Conservation (phyloP, 2,888 invertebrate genomes). For the Nudaria mundana region DNA sequence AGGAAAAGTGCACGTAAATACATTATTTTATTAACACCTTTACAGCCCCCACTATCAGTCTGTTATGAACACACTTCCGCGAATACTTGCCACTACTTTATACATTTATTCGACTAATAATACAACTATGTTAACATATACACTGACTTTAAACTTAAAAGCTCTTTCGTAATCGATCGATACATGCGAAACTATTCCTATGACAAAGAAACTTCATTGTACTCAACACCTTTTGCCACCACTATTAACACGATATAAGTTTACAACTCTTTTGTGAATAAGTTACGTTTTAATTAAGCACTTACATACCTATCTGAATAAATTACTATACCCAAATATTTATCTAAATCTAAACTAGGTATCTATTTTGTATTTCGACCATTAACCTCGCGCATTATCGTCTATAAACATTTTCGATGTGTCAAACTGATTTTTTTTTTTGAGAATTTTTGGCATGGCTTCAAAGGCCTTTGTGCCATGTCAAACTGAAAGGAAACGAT, state of each 20-base stretch:
- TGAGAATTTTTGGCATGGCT: no score
- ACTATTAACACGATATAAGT: conserved; percentile 25
- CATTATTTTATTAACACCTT: conserved; percentile 42
- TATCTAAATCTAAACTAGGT: conserved; percentile 56
- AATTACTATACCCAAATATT: conserved; percentile 53
- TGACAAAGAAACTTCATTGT: conserved; percentile 69
- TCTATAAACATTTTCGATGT: conserved; percentile 54
- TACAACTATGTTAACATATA: conserved; percentile 14
- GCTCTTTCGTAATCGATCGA: conserved; percentile 80
- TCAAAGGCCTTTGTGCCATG: no score
- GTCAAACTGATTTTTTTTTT: conserved; percentile 36
- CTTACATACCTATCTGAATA: conserved; percentile 49
- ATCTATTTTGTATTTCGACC: conserved; percentile 63
- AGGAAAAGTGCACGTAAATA: conserved; percentile 50
- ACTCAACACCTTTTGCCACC: conserved; percentile 27
- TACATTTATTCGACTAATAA: conserved; percentile 27
- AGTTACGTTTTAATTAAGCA: conserved; percentile 32
- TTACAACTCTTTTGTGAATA: conserved; percentile 39
- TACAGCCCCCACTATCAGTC: conserved; percentile 33
- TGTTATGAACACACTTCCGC: conserved; percentile 10
- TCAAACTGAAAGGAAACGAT: no score
- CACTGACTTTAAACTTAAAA: conserved; percentile 46
- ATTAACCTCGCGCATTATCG: conserved; percentile 54
- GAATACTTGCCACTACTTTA: conserved; percentile 26
- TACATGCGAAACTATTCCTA: conserved; percentile 67